These are phyloP conservation scores for Scopus umbretta DNA, from an alignment of 2,113 vertebrate genomes.

Conservation along the genomic window DNA sequence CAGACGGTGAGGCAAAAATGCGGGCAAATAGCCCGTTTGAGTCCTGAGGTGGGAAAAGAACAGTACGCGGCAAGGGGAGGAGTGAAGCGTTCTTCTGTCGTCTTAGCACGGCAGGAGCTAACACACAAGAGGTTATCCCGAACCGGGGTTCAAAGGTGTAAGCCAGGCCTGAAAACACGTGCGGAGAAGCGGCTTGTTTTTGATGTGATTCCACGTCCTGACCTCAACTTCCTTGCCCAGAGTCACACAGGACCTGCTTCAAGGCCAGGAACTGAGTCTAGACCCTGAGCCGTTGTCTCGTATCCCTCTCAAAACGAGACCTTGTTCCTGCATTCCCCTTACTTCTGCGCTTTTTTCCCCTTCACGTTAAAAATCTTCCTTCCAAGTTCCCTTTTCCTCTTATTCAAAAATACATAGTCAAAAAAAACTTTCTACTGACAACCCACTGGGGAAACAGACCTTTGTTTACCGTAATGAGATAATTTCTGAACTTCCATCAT, in stretches of 20 bases:
- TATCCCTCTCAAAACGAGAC: fast-evolving
- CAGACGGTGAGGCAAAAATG: fast-evolving
- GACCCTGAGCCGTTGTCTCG: fast-evolving
- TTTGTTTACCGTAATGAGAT: not conserved
- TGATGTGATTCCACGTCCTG: fast-evolving
- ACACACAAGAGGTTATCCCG: not conserved
- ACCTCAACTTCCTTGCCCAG: not conserved
- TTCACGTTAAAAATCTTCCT: not conserved
- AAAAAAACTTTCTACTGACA: not conserved
- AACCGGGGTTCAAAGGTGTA: not conserved
- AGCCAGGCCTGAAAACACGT: not conserved
- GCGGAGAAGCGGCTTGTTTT: not conserved
- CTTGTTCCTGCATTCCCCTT: not conserved
- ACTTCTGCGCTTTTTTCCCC: not conserved
- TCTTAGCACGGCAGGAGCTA: not conserved
- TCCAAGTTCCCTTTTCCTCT: not conserved
- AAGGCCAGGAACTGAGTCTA: not conserved
- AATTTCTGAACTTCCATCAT: not conserved
- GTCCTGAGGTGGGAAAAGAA: fast-evolving
- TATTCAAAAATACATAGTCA: not conserved
- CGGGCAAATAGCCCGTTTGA: fast-evolving
- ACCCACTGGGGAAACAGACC: not conserved
- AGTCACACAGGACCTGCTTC: fast-evolving
- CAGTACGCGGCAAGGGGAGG: not conserved
- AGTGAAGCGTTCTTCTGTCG: not conserved